Percentiles rank a stretch among this genome's conserved stretches.
These are phyloP conservation scores for Sebastes taczanowskii DNA, from an alignment of 2,797 vertebrate genomes.

Conservation along the genomic window DNA sequence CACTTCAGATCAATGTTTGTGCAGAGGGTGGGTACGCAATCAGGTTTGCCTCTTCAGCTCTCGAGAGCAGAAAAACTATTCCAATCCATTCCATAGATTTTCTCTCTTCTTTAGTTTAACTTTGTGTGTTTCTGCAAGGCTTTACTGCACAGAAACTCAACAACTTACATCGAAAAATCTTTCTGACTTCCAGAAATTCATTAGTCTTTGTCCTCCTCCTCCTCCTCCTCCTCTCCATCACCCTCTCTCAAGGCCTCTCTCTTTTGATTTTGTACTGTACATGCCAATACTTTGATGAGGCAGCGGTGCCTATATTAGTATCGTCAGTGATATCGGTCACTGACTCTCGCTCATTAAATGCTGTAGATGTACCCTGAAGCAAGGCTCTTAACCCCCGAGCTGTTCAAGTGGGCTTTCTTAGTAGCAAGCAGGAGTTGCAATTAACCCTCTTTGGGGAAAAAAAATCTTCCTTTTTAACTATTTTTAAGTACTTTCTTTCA, in stretches of 20 bases:
- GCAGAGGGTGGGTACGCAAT: not conserved
- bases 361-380: slow-evolving; percentile 6
- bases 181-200: not conserved
- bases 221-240: not conserved
- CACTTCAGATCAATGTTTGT: not conserved
- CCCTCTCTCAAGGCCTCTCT: not conserved
- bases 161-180: not conserved
- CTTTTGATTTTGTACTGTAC: not conserved
- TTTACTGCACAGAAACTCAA: not conserved
- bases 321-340: not conserved
- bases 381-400: slow-evolving; percentile 10
- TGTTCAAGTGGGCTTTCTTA: slow-evolving; percentile 7
- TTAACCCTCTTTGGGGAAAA: slow-evolving; percentile 21
- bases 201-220: not conserved
- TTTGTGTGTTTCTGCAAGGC: not conserved
- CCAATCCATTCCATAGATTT: slow-evolving; percentile 24
- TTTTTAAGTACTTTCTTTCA: slow-evolving; percentile 26
- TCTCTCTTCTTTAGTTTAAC: not conserved
- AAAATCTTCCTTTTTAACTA: not conserved
- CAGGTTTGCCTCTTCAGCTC: not conserved
- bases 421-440: slow-evolving; percentile 28
- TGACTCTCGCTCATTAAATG: slow-evolving; percentile 1
- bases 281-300: not conserved
- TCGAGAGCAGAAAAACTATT: not conserved
- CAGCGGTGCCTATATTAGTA: not conserved